Conservation (phyloP, 2,888 invertebrate species). For the Campoplex capitator region DNA sequence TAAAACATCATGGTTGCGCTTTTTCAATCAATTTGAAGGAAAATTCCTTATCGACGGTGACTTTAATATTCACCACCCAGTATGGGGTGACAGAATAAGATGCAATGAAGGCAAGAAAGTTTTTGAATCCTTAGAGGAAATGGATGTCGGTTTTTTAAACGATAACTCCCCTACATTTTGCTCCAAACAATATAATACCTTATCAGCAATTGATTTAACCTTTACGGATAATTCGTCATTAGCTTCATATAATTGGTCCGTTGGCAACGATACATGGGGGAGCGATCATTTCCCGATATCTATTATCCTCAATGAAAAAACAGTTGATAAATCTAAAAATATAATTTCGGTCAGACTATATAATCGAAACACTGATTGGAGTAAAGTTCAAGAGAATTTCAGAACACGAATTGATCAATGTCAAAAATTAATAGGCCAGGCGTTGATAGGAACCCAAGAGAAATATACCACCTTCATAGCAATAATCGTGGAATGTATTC, state of each 20-base stretch:
- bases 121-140: background rate
- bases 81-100: background rate
- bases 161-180: background rate
- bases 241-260: background rate
- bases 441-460: background rate
- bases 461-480: background rate
- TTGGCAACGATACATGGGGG: background rate
- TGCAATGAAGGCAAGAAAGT: background rate
- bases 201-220: background rate
- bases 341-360: background rate
- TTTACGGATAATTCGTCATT: background rate
- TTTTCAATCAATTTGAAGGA: background rate
- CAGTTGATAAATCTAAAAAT: background rate
- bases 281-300: conserved; percentile 28
- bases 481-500: background rate
- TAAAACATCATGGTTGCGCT: background rate
- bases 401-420: background rate
- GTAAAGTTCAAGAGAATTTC: background rate
- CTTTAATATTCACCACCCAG: background rate
- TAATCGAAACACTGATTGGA: conserved; percentile 8
- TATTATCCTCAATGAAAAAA: background rate
- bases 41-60: background rate
- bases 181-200: background rate
- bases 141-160: background rate
- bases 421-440: background rate